These are phyloP conservation scores for Actenoides hombroni DNA, from an alignment of 2,113 vertebrate species.

Conservation along the genomic window DNA sequence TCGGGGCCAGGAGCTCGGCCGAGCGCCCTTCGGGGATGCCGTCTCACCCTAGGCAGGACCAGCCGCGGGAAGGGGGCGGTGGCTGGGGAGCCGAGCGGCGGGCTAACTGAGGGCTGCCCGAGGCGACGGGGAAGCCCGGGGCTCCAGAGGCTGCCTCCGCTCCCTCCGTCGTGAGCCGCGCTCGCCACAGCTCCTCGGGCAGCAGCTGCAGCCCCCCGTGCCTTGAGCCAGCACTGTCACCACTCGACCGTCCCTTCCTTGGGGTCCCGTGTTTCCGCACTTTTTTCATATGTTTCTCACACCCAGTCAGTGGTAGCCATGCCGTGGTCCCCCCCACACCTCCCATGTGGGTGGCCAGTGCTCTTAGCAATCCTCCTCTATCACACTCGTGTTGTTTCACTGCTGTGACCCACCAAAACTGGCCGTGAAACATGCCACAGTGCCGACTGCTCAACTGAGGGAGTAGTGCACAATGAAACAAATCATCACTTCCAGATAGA, in stretches of 20 bases:
- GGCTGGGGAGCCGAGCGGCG: background rate
- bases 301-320: background rate
- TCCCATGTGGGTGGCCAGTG: fast-evolving
- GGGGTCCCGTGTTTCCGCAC: background rate
- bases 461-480: background rate
- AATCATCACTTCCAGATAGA: background rate
- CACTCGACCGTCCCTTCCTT: background rate
- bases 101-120: background rate
- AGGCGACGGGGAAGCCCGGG: background rate
- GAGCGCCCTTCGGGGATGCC: background rate
- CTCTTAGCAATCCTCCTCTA: fast-evolving
- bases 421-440: background rate
- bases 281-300: background rate
- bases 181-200: background rate
- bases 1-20: background rate
- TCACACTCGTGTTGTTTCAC: background rate
- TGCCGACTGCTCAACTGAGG: background rate
- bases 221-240: background rate
- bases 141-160: background rate
- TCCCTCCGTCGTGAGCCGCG: background rate
- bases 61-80: background rate
- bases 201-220: background rate
- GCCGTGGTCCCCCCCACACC: fast-evolving
- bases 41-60: background rate
- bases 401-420: background rate